Conservation (phyloP, 2,113 vertebrate species). For the Nycticorax nycticorax region DNA sequence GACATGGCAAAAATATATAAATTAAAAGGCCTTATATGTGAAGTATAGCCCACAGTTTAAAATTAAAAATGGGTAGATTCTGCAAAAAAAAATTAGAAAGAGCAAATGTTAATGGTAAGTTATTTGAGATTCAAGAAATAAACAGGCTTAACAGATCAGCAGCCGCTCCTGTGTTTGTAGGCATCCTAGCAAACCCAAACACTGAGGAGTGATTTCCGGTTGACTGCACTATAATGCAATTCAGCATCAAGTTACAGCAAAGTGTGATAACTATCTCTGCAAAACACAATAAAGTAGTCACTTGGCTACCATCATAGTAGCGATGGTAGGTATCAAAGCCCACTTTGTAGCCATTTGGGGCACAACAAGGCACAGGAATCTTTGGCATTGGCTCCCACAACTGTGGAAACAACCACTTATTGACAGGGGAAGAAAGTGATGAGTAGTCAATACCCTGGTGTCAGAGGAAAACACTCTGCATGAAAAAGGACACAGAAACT, state of each 20-base stretch:
- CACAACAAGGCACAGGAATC: background rate
- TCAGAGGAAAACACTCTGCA: background rate
- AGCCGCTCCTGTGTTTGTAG: background rate
- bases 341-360: background rate
- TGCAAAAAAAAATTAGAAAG: background rate
- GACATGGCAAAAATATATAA: background rate
- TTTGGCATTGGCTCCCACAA: background rate
- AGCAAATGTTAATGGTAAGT: background rate
- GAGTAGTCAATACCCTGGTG: background rate
- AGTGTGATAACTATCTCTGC: background rate
- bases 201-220: background rate
- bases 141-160: background rate
- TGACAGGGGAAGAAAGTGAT: background rate
- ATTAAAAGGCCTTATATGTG: background rate
- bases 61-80: background rate
- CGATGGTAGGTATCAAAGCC: background rate
- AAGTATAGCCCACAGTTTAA: background rate
- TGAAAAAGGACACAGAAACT: background rate
- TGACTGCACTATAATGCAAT: background rate
- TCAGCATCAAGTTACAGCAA: background rate
- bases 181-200: background rate
- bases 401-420: background rate
- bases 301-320: background rate
- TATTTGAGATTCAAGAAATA: background rate
- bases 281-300: background rate